These are phyloP conservation scores for Caenorhabditis sulstoni DNA, from an alignment of 2,888 invertebrate genomes.

Conservation along the genomic window DNA sequence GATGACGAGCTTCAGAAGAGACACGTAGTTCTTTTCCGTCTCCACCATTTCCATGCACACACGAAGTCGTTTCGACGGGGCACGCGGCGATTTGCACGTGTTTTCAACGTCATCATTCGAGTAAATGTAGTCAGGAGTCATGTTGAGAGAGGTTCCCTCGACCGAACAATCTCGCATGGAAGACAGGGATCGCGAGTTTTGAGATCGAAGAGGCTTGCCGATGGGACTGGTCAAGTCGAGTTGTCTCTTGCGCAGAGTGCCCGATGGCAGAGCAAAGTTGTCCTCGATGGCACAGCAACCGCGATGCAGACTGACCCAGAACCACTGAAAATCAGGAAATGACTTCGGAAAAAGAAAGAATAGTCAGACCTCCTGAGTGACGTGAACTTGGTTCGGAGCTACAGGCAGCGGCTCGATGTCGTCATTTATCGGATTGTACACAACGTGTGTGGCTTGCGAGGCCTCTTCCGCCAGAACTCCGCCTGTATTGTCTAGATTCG, in stretches of 20 bases:
- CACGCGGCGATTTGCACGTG: slow-evolving; percentile 62
- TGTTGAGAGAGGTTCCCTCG: slow-evolving; percentile 56
- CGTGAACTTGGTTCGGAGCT: slow-evolving; percentile 44
- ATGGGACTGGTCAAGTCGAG: slow-evolving; percentile 48
- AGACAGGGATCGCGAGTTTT: slow-evolving; percentile 49
- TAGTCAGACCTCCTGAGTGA: slow-evolving; percentile 53
- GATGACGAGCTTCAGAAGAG: slow-evolving; percentile 93
- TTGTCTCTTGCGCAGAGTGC: slow-evolving; percentile 40
- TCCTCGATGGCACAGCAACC: slow-evolving; percentile 92
- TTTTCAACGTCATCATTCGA: slow-evolving; percentile 70
- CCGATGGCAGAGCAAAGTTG: slow-evolving; percentile 85
- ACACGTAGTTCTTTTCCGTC: slow-evolving; percentile 97
- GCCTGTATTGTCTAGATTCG: slow-evolving; percentile 39
- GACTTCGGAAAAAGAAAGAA: too few species aligned
- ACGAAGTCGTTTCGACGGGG: slow-evolving; percentile 84
- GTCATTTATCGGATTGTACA: slow-evolving; percentile 50
- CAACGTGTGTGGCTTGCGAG: slow-evolving; percentile 52
- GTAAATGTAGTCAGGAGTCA: slow-evolving; percentile 66
- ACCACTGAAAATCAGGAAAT: slow-evolving; percentile 86
- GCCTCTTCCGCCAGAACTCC: slow-evolving; percentile 29
- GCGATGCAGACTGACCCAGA: slow-evolving; percentile 98
- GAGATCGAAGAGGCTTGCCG: slow-evolving; percentile 36
- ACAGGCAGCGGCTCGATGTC: slow-evolving; percentile 49
- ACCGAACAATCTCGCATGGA: slow-evolving; percentile 58
- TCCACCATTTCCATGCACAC: slow-evolving; percentile 93